Base-by-base conservation (phyloP, 64 coral and sea anemone species). In the Dendronephthya gigantea region DNA sequence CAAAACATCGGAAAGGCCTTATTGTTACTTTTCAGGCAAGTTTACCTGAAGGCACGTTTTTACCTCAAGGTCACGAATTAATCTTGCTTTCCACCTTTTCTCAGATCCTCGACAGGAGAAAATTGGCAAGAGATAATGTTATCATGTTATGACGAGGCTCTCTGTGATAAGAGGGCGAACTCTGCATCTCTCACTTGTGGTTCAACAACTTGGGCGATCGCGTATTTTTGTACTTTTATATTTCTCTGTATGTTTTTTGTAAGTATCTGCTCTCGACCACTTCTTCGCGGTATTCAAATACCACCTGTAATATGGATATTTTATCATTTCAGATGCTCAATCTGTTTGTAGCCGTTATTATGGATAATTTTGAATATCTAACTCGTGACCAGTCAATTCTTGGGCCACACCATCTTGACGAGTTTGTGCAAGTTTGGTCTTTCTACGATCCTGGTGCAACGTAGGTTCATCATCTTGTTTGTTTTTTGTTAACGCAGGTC, bases 331-430 rank as follows among this genome's bases (percentile, higher is more conserved):
- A 98, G 95, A 90, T 98, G 83, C 83, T 98, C 2, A 98, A 98
- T 59, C 66, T 98, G 23, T 98, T 98, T 79, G 95, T 98, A 72
- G 95, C 95, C 48, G 95, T 98, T 74, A 98, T 98, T 56, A 98
- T 98, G 95, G 95, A 98, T 85, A 98, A 98, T 90, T 98, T 98
- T 85, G 95, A 98, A 56, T 98, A 98, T 69, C 82, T 98, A 3
- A 98, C 95, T 41, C 87, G 95, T 45, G 95, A 98, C 40, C 92
- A 98, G 47, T 98, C 95, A 13, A 98, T 98, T 82, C 95, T 98
- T 48, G 95, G 95, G 22, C 95, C 95, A 40, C 95, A 98, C 36
- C 95, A 98, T 82, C 92, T 98, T 31, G 95, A 98, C 84, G 95
- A 98, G 65, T 98, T 98, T 84, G 95, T 98, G 10, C 84, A 92